Evolutionary conservation across 2,888 invertebrate genomes (phyloP), one percentile per base, ranked within the genome.

Genomic region (Chalcis sispes): DNA sequence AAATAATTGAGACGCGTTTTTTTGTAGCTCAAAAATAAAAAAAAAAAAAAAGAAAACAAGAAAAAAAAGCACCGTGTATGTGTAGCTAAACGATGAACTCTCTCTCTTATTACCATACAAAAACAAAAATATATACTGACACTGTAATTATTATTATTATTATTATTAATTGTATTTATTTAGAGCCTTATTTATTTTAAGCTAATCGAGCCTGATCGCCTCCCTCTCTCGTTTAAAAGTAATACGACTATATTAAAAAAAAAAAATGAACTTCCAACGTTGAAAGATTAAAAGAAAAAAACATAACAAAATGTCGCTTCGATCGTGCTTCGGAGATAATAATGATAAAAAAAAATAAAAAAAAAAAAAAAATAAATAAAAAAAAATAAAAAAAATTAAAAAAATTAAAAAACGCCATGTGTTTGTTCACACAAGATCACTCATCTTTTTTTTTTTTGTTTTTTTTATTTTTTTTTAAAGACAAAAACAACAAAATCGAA

Each of bases 91-190:
- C n/a, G n/a, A 58, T 20, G 29, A 20, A 69, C 56, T 42, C 13
- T 42, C n/a, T 42, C 13, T 36, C 18, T 46, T 56, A 54, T 52
- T n/a, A n/a, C n/a, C n/a, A n/a, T n/a, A n/a, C n/a, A n/a, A n/a
- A n/a, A n/a, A n/a, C n/a, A n/a, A n/a, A n/a, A n/a, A n/a, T n/a
- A 32, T 74, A 36, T n/a, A n/a, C n/a, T 62, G 59, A 62, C 29
- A 54, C 40, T 65, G 29, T 58, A 58, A 58, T 69, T 32, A 74
- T 69, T 13, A 77, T 62, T 71, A 46, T 71, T n/a, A n/a, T n/a
- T n/a, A n/a, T n/a, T n/a, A n/a, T n/a, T n/a, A n/a, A n/a, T 81
- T 80, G 76, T 81, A 82, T 83, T 83, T 83, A 82, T 83, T 83
- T 81, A 81, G 80, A 79, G 74, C 70, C 76, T 82, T 80, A 83